Evolutionary conservation across 2,113 vertebrate genomes (phyloP), one percentile per base, ranked within the genome.

Genomic region (Gallinago undulata): DNA sequence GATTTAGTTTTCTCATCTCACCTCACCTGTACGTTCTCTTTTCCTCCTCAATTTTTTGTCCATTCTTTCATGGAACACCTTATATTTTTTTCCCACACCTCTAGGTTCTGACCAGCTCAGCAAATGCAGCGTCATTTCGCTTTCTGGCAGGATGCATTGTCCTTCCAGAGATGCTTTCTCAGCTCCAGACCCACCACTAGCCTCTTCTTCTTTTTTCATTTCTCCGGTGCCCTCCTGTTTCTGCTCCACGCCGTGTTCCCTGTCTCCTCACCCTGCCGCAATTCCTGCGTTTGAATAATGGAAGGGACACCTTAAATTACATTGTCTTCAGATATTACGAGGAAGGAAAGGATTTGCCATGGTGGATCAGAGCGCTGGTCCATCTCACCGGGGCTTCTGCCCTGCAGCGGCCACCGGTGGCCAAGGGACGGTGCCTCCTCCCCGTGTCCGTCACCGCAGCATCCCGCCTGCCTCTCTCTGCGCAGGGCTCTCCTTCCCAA

Each of bases 261-360:
- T 84, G n/a, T 68, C 89, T 59, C n/a, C 94, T 89, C 75, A 79
- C 84, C 77, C 68, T n/a, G n/a, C 48, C 70, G 79, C 79, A 10
- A n/a, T 78, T 68, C 70, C 30, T 39, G 45, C 31, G 5, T 45
- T 83, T n/a, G 78, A 60, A 72, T 90, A 85, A 94, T 88, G 87
- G 82, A 94, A 94, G 66, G 93, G 90, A 90, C 91, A 90, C 85
- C 88, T 93, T 90, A 85, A 87, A 70, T 70, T 81, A 69, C 7
- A 2, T 78, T 90, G 82, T 94, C 85, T 92, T 78, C 87, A 19
- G 41, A 15, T 80, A 74, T 88, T 85, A 79, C 31, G 4, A 22
- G 73, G 70, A 47, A 30, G 50, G 53, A 23, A 30, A 10, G 85
- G 69, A 66, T 73, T 93, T 95, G 87, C 94, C 90, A 53, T 5